Percentiles rank a stretch among this genome's conserved stretches.
Evolutionary conservation across 2,797 vertebrate genomes (phyloP).

Genomic region (Bradypodion pumilum): DNA sequence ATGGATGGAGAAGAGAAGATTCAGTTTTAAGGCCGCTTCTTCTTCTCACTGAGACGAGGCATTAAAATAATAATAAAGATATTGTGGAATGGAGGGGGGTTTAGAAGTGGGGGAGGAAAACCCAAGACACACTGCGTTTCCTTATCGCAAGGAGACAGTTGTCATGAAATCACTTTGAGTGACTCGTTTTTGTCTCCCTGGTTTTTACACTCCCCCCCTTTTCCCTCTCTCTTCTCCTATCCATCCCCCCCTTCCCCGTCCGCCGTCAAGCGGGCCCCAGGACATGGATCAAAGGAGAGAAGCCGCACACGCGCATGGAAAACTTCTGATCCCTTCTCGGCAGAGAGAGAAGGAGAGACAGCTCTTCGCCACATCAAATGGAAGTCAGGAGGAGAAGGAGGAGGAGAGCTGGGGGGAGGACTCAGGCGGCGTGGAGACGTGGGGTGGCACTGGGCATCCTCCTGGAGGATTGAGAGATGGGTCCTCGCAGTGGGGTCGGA

Average conservation of each 20-base stretch:
- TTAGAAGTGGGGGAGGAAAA: neutral
- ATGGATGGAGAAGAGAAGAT: neutral
- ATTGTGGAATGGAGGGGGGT: neutral
- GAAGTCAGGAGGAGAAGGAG: neutral
- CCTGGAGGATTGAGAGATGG: neutral
- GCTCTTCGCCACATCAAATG: neutral
- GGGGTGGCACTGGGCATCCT: neutral
- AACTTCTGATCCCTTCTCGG: slow-evolving; percentile 90
- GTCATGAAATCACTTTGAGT: slow-evolving; percentile 94
- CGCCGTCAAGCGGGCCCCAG: slow-evolving; percentile 94
- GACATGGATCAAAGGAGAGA: slow-evolving; percentile 98
- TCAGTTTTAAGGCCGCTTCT: slow-evolving; percentile 67
- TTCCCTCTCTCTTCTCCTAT: neutral
- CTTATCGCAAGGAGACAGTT: slow-evolving; percentile 99
- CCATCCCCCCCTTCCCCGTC: neutral
- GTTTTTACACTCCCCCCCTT: slow-evolving; percentile 70
- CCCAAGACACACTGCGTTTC: slow-evolving; percentile 76
- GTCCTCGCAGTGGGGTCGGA: neutral
- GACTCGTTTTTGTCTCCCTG: slow-evolving; percentile 87
- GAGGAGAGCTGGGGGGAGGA: neutral
- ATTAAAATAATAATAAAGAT: slow-evolving; percentile 64
- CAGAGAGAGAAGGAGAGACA: slow-evolving; percentile 50
- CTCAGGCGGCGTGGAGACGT: neutral
- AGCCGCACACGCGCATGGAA: slow-evolving; percentile 81
- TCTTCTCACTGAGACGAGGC: slow-evolving; percentile 74